These are phyloP conservation scores for Oligia strigilis DNA, from an alignment of 2,888 invertebrate species.

Conservation along the genomic window DNA sequence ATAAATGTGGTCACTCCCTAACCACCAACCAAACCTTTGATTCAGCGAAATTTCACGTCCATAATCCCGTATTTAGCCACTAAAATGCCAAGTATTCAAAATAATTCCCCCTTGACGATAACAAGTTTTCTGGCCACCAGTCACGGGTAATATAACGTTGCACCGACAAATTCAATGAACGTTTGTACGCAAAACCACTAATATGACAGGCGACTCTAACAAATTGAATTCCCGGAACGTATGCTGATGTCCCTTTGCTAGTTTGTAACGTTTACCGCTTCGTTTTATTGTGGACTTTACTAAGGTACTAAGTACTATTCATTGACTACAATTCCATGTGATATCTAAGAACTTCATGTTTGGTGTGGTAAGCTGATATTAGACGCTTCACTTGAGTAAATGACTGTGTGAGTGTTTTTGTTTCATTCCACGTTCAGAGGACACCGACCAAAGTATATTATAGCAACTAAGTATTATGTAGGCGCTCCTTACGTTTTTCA, in stretches of 20 bases:
- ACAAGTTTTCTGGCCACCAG: slow-evolving; percentile 37
- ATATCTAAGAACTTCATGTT: neutral
- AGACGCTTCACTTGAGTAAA: neutral
- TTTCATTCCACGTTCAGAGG: neutral
- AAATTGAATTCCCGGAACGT: slow-evolving; percentile 64
- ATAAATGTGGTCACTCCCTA: neutral
- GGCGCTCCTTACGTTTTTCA: neutral
- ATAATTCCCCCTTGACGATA: slow-evolving; percentile 43
- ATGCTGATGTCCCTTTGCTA: slow-evolving; percentile 53
- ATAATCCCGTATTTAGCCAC: slow-evolving; percentile 7
- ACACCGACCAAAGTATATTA: too few species aligned
- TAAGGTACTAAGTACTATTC: neutral
- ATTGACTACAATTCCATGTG: neutral
- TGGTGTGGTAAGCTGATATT: neutral
- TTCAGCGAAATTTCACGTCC: neutral
- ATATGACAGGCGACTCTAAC: slow-evolving; percentile 62
- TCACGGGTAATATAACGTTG: slow-evolving; percentile 41
- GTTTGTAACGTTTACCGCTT: slow-evolving; percentile 40
- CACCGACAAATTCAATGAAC: slow-evolving; percentile 60
- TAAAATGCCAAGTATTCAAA: slow-evolving; percentile 30
- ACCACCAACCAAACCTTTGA: neutral
- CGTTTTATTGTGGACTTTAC: slow-evolving; percentile 31
- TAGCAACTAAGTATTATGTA: too few species aligned
- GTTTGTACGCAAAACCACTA: slow-evolving; percentile 59
- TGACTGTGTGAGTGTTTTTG: neutral